Evolutionary conservation across 2,113 vertebrate species (phyloP).

Genomic region (Opisthocomus hoazin): DNA sequence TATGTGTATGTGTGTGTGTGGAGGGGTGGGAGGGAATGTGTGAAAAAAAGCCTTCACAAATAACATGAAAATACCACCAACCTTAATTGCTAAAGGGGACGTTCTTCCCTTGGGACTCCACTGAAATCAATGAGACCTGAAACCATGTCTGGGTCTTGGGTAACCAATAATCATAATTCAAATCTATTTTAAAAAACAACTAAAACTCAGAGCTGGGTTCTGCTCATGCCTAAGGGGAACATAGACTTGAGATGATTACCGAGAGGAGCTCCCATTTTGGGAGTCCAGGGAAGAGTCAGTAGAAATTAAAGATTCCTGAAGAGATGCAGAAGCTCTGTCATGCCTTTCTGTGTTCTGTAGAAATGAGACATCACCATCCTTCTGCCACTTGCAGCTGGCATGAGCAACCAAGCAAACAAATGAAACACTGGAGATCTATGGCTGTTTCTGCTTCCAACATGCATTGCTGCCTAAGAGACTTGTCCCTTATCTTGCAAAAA

Average conservation of each 20-base stretch:
- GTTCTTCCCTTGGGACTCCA: neutral
- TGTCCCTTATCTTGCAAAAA: neutral
- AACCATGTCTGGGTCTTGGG: neutral
- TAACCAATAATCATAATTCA: neutral
- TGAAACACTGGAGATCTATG: neutral
- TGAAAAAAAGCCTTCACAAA: neutral
- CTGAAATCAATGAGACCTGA: neutral
- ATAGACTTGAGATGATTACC: rapidly evolving
- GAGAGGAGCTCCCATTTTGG: neutral
- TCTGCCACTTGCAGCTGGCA: neutral
- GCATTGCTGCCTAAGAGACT: neutral
- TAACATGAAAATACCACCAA: neutral
- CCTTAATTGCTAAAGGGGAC: neutral
- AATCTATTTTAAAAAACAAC: neutral
- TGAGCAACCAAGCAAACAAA: neutral
- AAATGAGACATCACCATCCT: neutral
- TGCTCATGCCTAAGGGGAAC: neutral
- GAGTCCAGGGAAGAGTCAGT: neutral
- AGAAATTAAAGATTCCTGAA: neutral
- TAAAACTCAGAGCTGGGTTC: neutral
- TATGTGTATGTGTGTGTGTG: rapidly evolving
- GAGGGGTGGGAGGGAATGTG: neutral
- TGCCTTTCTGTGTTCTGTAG: neutral
- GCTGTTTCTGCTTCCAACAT: neutral
- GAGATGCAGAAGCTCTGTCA: neutral